Base-by-base conservation (phyloP, 2,888 invertebrate species). In the Tenthredo distinguenda region DNA sequence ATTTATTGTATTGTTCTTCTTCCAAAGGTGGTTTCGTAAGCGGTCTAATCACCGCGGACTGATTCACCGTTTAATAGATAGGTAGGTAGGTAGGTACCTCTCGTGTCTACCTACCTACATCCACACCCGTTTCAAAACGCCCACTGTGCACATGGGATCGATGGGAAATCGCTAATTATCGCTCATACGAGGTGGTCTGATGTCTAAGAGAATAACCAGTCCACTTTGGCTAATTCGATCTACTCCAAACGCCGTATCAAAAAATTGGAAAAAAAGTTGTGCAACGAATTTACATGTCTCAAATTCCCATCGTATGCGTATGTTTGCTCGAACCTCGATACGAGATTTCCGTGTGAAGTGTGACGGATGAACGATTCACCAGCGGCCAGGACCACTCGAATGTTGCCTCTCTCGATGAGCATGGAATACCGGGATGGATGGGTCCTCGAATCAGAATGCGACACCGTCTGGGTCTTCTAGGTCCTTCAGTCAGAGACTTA, bases 21-120 rank as follows among this genome's bases (percentile, higher is more conserved):
- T 77, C 50, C 18, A 34, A 68, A 68, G 68, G 77, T 50, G 77
- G 86, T 87, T 89, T 88, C 90, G 90, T 91, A 90, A 89, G 88
- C 90, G 86, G 88, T 89, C 90, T 91, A 91, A 91, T 91, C 91
- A 90, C 88, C 88, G 88, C 86, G 91, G 90, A 89, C 90, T 91
- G 91, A 90, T 91, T 91, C 90, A 87, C 86, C 86, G 88, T 87
- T 89, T 90, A 91, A 91, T 90, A 50, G 72, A 77, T 55, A 77
- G 50, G 18, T 55, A 18, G 72, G 10, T 74, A 43, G 21, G 40
- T 55, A 12, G 15, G 15, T 31, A 21, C 4, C 12, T 2, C n/a
- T 68, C 68, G 10, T 68, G 7, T 7, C 18, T 34, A 26, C 6
- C 31, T 31, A 12, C 71, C 71, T 31, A 31, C 37, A 68, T 10